phyloP scores from a whole-genome alignment of 2,113 vertebrate genomes.

The Pterocles orientalis region DNA sequence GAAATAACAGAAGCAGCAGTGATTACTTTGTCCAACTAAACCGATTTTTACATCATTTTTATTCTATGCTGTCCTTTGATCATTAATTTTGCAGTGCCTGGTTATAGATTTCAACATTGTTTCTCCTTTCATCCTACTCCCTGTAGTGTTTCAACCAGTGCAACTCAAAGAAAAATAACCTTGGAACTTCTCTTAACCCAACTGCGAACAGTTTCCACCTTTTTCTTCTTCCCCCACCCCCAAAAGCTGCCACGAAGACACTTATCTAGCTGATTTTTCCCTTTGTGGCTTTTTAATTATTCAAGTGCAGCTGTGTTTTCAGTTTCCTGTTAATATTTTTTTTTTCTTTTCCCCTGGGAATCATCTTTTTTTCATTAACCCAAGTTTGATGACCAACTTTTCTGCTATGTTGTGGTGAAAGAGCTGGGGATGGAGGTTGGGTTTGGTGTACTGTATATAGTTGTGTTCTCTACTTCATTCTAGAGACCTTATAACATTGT shows the following conservation, averaged over 20 bases:
- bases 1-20: background rate
- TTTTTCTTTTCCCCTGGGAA: background rate
- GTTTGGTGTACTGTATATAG: background rate
- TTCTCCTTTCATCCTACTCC: background rate
- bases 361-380: slow-evolving; percentile 35
- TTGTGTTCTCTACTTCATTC: background rate
- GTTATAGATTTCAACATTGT: background rate
- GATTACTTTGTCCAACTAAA: background rate
- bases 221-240: background rate
- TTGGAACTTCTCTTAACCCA: background rate
- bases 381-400: slow-evolving; percentile 31
- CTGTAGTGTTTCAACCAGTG: background rate
- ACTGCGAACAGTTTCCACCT: background rate
- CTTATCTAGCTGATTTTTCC: slow-evolving; percentile 18
- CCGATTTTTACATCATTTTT: background rate
- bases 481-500: background rate
- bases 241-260: slow-evolving; percentile 43
- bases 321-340: background rate
- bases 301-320: slow-evolving; percentile 61
- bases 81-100: background rate
- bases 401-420: slow-evolving; percentile 58
- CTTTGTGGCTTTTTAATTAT: slow-evolving; percentile 50
- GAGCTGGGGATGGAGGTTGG: background rate
- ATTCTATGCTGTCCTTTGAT: background rate
- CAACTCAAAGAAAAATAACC: background rate